A percentile compares a stretch with the other conserved stretches of the same genome.
These are phyloP conservation scores for Eidolon dupreanum DNA, from an alignment of 2,797 vertebrate genomes.

Conservation along the genomic window DNA sequence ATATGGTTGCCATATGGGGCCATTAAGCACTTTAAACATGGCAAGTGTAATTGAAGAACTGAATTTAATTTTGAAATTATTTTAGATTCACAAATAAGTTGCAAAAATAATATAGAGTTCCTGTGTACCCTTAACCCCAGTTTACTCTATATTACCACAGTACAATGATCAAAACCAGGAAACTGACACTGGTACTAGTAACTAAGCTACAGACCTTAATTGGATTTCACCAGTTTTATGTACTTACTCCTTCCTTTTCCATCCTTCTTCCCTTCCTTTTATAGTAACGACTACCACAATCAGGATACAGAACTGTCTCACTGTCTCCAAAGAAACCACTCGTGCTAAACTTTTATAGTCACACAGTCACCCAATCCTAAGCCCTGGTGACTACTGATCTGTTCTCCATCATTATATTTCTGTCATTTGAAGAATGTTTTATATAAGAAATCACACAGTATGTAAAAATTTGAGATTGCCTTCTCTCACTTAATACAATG, in stretches of 20 bases:
- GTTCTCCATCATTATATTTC: neutral
- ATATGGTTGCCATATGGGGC: neutral
- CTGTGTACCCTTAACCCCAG: neutral
- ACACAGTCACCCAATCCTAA: neutral
- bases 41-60: neutral
- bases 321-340: neutral
- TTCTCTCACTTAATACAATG: neutral
- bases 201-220: neutral
- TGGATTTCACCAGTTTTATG: neutral
- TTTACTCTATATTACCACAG: neutral
- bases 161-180: constrained; percentile 8
- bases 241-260: neutral
- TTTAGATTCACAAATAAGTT: neutral
- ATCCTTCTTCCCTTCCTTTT: neutral
- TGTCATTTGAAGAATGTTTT: neutral
- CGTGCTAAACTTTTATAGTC: neutral
- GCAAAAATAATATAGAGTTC: neutral
- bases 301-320: neutral
- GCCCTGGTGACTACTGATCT: neutral
- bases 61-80: constrained; percentile 35
- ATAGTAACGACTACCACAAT: neutral
- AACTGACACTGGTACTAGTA: neutral
- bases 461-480: neutral
- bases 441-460: neutral
- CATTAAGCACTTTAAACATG: neutral